These are phyloP conservation scores for Gadus macrocephalus DNA, from an alignment of 2,113 vertebrate genomes.

Conservation along the genomic window DNA sequence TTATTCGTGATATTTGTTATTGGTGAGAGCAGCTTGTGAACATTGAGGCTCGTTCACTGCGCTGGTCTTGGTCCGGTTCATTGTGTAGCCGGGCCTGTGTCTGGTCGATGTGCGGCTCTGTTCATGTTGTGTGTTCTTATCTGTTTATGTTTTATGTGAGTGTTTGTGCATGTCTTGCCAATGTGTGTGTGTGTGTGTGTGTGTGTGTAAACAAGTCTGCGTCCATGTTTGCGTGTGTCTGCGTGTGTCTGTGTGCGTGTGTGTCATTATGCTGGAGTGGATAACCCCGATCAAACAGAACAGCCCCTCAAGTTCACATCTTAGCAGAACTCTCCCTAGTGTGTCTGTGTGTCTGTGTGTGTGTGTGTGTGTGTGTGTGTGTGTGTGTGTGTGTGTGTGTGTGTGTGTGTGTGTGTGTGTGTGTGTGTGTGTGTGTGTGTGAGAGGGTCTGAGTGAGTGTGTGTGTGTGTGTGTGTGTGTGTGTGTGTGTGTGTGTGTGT, in stretches of 20 bases:
- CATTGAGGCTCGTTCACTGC: too few relatives aligned
- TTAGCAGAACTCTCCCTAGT: not conserved
- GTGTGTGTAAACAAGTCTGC: constrained; percentile 4
- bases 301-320: constrained; percentile 13
- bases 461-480: constrained; percentile 1
- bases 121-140: not conserved
- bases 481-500: not conserved
- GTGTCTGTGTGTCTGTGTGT: not conserved
- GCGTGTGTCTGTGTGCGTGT: constrained; percentile 12
- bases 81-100: too few relatives aligned
- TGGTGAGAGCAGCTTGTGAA: too few relatives aligned
- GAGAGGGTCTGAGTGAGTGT: too few relatives aligned
- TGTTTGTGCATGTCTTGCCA: not conserved
- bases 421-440: not conserved
- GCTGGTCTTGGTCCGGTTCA: too few relatives aligned
- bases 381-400: not conserved
- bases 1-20: too few relatives aligned
- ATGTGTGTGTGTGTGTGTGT: constrained; percentile 6
- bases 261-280: constrained; percentile 26
- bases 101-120: not conserved
- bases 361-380: not conserved
- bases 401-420: not conserved
- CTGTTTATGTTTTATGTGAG: not conserved
- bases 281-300: constrained; percentile 39
- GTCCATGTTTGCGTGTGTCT: not conserved